These are phyloP conservation scores for Ladona fulva DNA, from an alignment of 1,140 invertebrate species.

Conservation along the genomic window DNA sequence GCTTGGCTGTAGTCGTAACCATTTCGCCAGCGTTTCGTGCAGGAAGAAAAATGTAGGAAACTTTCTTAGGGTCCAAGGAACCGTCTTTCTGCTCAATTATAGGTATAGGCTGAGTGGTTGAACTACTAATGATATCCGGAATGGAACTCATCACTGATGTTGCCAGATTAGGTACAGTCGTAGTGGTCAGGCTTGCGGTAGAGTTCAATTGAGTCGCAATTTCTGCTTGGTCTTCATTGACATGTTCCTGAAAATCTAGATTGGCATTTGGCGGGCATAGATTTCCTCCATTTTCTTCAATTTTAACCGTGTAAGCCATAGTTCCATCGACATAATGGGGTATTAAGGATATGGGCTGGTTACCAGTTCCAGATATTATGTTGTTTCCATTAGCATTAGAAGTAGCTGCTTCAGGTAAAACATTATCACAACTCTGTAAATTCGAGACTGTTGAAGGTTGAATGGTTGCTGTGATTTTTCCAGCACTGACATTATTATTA, in stretches of 20 bases:
- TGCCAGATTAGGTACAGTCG: not conserved
- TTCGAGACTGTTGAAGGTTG: not conserved
- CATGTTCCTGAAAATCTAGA: not conserved
- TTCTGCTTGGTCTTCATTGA: not conserved
- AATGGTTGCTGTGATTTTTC: not conserved
- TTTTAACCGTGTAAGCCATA: constrained; percentile 20
- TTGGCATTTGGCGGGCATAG: not conserved
- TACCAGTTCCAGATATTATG: constrained; percentile 11
- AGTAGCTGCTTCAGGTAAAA: not conserved
- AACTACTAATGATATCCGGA: constrained; percentile 15
- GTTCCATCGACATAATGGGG: constrained; percentile 20
- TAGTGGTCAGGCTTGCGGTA: not conserved
- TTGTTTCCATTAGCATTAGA: not conserved
- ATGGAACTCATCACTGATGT: not conserved
- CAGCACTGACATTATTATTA: not conserved
- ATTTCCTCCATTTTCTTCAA: constrained; percentile 11
- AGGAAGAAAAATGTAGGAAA: constrained; percentile 19
- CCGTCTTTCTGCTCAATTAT: not conserved
- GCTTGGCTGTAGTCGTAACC: constrained; percentile 9
- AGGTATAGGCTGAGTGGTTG: constrained; percentile 2
- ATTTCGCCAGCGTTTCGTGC: constrained; percentile 2
- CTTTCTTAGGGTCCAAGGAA: constrained; percentile 14
- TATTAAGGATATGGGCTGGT: constrained; percentile 17
- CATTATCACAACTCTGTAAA: constrained; percentile 9
- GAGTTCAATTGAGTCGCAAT: constrained; percentile 12